These are phyloP conservation scores for Intellagama lesueurii DNA, from an alignment of 2,797 vertebrate genomes.

Conservation along the genomic window DNA sequence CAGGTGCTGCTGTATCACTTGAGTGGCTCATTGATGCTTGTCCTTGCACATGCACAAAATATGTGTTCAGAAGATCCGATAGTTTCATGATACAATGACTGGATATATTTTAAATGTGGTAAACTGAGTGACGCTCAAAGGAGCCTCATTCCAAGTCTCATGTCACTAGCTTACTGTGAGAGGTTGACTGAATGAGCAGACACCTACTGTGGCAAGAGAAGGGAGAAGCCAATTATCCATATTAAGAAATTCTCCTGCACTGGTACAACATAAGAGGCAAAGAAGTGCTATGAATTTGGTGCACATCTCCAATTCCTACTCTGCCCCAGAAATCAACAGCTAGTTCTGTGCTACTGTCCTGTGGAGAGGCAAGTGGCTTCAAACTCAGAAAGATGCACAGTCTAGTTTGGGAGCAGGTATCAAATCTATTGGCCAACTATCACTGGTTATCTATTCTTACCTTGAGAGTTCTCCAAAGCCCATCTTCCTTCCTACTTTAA, in stretches of 20 bases:
- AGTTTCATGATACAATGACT: neutral
- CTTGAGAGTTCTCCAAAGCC: neutral
- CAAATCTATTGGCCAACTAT: neutral
- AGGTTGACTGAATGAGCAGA: neutral
- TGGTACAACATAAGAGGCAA: neutral
- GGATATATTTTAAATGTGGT: neutral
- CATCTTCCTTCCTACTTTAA: neutral
- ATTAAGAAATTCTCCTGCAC: neutral
- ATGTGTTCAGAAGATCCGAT: neutral
- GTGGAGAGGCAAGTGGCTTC: neutral
- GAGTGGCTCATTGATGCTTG: neutral
- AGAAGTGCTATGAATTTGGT: neutral
- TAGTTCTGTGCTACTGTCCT: too few relatives aligned
- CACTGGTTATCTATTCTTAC: neutral
- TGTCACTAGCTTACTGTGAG: neutral
- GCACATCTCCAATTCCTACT: neutral
- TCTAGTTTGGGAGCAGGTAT: too few relatives aligned
- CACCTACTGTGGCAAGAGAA: neutral
- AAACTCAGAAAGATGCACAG: too few relatives aligned
- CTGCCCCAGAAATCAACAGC: neutral
- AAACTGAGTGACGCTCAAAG: neutral
- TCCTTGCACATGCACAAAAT: neutral
- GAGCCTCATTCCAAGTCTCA: neutral
- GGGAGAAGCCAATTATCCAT: neutral
- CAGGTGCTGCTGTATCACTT: neutral